A percentile compares a stretch with the other conserved stretches of the same genome.
These are phyloP conservation scores for Orchestia grillus DNA, from an alignment of 1,140 invertebrate species.

Conservation along the genomic window DNA sequence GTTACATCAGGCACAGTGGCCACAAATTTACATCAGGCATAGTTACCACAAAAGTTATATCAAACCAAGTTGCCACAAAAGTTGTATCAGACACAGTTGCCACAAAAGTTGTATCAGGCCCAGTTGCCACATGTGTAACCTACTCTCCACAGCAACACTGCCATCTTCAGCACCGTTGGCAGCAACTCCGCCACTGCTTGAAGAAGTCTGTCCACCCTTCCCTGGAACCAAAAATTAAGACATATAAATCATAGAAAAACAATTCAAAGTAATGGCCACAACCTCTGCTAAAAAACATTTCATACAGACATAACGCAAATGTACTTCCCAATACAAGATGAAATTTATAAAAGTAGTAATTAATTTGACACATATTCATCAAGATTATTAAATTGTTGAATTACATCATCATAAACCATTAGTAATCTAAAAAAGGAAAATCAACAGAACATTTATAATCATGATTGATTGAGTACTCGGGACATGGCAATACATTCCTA, in stretches of 20 bases:
- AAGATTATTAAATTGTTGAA: neutral
- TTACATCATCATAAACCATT: neutral
- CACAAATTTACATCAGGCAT: neutral
- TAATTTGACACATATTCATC: neutral
- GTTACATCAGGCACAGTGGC: too few species aligned
- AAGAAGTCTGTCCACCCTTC: neutral
- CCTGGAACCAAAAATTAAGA: neutral
- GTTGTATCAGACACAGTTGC: neutral
- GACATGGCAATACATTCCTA: too few species aligned
- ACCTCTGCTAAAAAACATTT: neutral
- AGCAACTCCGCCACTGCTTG: neutral
- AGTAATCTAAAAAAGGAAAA: neutral
- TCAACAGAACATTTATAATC: neutral
- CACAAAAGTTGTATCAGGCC: neutral
- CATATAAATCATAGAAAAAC: too few species aligned
- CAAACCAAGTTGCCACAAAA: neutral
- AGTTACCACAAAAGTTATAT: neutral
- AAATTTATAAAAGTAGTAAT: neutral
- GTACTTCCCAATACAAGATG: neutral
- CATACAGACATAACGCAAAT: neutral
- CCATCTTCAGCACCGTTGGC: neutral
- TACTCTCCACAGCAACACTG: neutral
- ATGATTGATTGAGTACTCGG: neutral
- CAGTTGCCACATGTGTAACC: neutral
- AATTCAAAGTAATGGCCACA: too few species aligned